Percentiles rank a stretch among this genome's conserved stretches.
These are phyloP conservation scores for Chorisops tibialis DNA, from an alignment of 2,888 invertebrate species.

Conservation along the genomic window DNA sequence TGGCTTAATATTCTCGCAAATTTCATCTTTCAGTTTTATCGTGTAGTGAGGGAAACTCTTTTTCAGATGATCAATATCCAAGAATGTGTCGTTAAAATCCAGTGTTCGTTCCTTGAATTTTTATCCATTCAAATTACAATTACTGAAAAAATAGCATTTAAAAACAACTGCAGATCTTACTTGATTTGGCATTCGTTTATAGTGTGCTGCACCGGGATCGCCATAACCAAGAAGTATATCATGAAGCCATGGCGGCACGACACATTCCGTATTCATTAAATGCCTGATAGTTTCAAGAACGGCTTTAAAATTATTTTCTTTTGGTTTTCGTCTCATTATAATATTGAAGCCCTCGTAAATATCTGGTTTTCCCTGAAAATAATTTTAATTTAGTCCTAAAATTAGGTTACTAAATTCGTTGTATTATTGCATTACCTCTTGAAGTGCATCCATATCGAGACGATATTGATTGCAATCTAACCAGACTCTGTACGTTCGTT, in stretches of 20 bases:
- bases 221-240: slow-evolving; percentile 97
- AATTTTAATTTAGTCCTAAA: neutral
- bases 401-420: too few relatives aligned
- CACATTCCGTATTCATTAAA: slow-evolving; percentile 98
- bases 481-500: slow-evolving; percentile 88
- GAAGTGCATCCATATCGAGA: slow-evolving; percentile 80
- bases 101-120: slow-evolving; percentile 49
- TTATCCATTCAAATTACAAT: neutral
- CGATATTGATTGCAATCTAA: slow-evolving; percentile 97
- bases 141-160: neutral
- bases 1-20: slow-evolving; percentile 66
- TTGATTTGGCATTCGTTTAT: slow-evolving; percentile 88
- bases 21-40: slow-evolving; percentile 59
- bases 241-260: slow-evolving; percentile 94
- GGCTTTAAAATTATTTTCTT: slow-evolving; percentile 99
- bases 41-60: slow-evolving; percentile 82
- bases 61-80: slow-evolving; percentile 83
- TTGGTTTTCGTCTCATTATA: slow-evolving; percentile 96
- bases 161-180: slow-evolving; percentile 41
- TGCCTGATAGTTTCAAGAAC: slow-evolving; percentile 97
- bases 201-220: slow-evolving; percentile 95
- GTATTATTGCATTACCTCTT: slow-evolving; percentile 58
- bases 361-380: slow-evolving; percentile 57
- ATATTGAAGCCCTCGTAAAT: slow-evolving; percentile 93
- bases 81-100: slow-evolving; percentile 98